Evolutionary conservation across 2,888 invertebrate genomes (phyloP).

Genomic region (Craniophora ligustri): DNA sequence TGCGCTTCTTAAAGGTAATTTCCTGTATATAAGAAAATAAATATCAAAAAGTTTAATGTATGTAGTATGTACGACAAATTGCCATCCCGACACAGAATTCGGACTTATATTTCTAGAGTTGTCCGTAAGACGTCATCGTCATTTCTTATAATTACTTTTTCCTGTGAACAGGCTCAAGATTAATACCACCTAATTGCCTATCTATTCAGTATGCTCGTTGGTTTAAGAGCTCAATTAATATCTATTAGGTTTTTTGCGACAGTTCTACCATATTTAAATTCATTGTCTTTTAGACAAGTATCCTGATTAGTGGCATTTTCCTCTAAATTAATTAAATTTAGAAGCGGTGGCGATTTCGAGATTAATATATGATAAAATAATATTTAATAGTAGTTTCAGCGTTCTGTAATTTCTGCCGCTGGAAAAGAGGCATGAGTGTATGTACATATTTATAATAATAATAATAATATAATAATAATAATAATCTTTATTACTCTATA

Average conservation of each 20-base stretch:
- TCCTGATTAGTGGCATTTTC: slow-evolving; percentile 24
- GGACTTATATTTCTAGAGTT: slow-evolving; percentile 63
- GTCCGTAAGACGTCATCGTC: slow-evolving; percentile 74
- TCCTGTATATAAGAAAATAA: too few relatives aligned
- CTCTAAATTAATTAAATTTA: slow-evolving; percentile 19
- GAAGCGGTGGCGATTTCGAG: too few relatives aligned
- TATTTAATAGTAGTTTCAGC: too few relatives aligned
- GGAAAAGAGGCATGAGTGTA: too few relatives aligned
- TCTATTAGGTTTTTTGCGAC: slow-evolving; percentile 66
- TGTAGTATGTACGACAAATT: slow-evolving; percentile 10
- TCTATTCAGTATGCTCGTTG: slow-evolving; percentile 75
- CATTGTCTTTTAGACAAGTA: slow-evolving; percentile 42
- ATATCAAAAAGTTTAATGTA: too few relatives aligned
- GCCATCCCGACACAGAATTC: slow-evolving; percentile 57
- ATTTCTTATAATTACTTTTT: slow-evolving; percentile 82
- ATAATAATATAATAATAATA: too few relatives aligned
- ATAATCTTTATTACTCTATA: too few relatives aligned
- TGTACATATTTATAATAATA: too few relatives aligned
- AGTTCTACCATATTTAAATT: slow-evolving; percentile 62
- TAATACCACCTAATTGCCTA: slow-evolving; percentile 81
- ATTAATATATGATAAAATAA: too few relatives aligned
- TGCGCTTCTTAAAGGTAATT: too few relatives aligned
- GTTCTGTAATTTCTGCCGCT: too few relatives aligned
- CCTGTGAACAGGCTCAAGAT: slow-evolving; percentile 69
- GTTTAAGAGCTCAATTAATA: slow-evolving; percentile 71